A percentile compares a stretch with the other conserved stretches of the same genome.
Evolutionary conservation across 2,888 invertebrate genomes (phyloP).

Genomic region (Athalia rosae): DNA sequence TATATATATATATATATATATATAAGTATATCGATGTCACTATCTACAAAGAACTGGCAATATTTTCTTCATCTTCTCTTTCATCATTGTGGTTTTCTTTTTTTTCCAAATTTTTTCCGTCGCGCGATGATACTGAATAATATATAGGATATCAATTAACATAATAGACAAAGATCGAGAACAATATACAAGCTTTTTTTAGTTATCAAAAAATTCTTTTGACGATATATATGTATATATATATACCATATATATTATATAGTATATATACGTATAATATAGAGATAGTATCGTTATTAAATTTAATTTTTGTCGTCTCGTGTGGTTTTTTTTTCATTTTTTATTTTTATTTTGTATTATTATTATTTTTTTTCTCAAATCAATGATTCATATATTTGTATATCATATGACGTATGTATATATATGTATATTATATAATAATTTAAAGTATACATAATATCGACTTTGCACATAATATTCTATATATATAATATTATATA

Average conservation of each 20-base stretch:
- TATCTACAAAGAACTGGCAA: too few relatives aligned
- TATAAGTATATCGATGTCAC: background rate
- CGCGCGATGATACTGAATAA: too few relatives aligned
- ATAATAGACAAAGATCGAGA: too few relatives aligned
- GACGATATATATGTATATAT: background rate
- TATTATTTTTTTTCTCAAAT: conserved; percentile 53
- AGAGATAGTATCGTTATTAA: background rate
- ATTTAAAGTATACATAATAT: too few relatives aligned
- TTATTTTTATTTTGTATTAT: conserved; percentile 47
- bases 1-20: background rate
- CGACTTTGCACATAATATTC: too few relatives aligned
- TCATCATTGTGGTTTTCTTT: too few relatives aligned
- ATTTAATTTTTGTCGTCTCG: background rate
- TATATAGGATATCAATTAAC: too few relatives aligned
- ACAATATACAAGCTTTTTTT: too few relatives aligned
- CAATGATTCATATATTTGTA: conserved; percentile 57
- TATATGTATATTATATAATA: conserved; percentile 63
- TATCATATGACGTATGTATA: conserved; percentile 58
- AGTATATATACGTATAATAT: background rate
- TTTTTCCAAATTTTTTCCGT: too few relatives aligned
- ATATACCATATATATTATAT: background rate
- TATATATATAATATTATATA: background rate
- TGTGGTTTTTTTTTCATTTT: background rate
- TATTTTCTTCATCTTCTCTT: too few relatives aligned
- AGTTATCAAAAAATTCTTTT: too few relatives aligned